Evolutionary conservation across 1,140 invertebrate genomes (phyloP).

Genomic region (Elymnias hypermnestra): DNA sequence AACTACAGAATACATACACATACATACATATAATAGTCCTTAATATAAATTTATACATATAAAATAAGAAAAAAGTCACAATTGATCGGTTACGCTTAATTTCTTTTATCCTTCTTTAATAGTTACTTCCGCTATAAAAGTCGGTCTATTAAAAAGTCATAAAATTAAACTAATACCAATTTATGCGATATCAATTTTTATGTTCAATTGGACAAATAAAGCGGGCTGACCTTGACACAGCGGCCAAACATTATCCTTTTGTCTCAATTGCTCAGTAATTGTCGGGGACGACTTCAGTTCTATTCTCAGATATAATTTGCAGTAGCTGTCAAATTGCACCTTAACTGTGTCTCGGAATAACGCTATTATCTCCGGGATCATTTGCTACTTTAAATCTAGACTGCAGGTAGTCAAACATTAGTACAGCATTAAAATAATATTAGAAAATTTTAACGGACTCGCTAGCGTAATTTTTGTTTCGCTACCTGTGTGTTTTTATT

Average conservation of each 20-base stretch:
- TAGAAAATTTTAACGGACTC: too few relatives aligned
- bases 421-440: too few relatives aligned
- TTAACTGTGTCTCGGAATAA: constrained; percentile 44
- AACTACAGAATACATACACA: too few relatives aligned
- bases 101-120: neutral
- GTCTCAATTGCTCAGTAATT: constrained; percentile 71
- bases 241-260: constrained; percentile 74
- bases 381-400: neutral
- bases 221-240: constrained; percentile 58
- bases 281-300: constrained; percentile 58
- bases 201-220: constrained; percentile 60
- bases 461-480: too few relatives aligned
- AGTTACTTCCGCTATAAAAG: neutral
- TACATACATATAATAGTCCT: too few relatives aligned
- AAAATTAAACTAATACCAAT: constrained; percentile 32
- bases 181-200: constrained; percentile 56
- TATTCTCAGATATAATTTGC: constrained; percentile 72
- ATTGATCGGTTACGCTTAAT: too few relatives aligned
- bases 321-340: constrained; percentile 65
- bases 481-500: too few relatives aligned
- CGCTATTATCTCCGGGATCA: constrained; percentile 15
- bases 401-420: neutral
- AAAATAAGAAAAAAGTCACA: too few relatives aligned
- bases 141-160: constrained; percentile 11
- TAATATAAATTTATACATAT: too few relatives aligned